These are phyloP conservation scores for Cerastoderma edule DNA, from an alignment of 2,888 invertebrate genomes.

Conservation along the genomic window DNA sequence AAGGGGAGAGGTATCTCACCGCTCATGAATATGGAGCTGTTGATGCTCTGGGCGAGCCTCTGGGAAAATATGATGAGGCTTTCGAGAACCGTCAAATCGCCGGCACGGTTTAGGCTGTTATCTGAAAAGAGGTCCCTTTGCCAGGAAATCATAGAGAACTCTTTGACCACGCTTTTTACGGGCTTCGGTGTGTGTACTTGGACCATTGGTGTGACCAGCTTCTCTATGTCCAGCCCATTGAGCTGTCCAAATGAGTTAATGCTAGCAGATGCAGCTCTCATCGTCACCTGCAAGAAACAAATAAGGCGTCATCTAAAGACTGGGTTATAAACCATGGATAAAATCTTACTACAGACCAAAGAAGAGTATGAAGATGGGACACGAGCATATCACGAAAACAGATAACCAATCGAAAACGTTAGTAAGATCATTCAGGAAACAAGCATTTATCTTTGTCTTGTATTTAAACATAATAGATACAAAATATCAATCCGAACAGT, in stretches of 20 bases:
- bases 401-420: background rate
- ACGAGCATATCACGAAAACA: background rate
- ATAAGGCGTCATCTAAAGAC: too few relatives aligned
- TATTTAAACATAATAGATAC: background rate
- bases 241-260: constrained; percentile 5
- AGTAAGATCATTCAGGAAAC: background rate
- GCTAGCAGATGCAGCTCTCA: background rate
- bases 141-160: constrained; percentile 26
- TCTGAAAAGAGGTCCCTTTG: constrained; percentile 4
- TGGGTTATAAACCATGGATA: background rate
- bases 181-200: background rate
- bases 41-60: background rate
- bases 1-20: constrained; percentile 18
- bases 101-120: too few relatives aligned
- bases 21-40: constrained; percentile 12
- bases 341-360: background rate
- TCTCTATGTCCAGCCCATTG: background rate
- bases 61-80: constrained; percentile 12
- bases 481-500: too few relatives aligned
- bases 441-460: background rate
- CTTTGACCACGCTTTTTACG: background rate
- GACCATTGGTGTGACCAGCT: constrained; percentile 12
- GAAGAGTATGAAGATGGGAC: background rate
- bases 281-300: constrained; percentile 1
- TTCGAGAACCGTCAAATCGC: background rate